phyloP scores from a whole-genome alignment of 1,140 invertebrate species.

The Chelonus insularis region DNA sequence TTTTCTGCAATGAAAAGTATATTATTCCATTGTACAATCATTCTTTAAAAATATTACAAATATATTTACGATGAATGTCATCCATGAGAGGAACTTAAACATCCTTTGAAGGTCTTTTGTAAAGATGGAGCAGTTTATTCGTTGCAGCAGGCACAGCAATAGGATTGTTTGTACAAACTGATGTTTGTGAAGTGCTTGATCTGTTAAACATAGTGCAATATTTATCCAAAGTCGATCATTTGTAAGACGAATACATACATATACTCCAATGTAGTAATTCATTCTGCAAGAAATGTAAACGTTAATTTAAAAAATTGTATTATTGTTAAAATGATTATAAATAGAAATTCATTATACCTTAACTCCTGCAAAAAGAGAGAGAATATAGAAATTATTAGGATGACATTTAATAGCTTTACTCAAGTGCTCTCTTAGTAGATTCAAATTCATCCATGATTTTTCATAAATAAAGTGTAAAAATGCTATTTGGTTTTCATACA shows the following conservation, averaged over 20 bases:
- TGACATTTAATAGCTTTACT: conserved; percentile 54
- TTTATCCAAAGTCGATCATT: conserved; percentile 41
- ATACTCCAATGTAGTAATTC: conserved; percentile 50
- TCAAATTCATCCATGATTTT: conserved; percentile 24
- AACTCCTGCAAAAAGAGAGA: conserved; percentile 50
- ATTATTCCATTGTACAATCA: too few relatives aligned
- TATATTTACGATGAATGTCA: too few relatives aligned
- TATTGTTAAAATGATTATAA: neutral
- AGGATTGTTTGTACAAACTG: conserved; percentile 32
- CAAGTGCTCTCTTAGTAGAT: conserved; percentile 33
- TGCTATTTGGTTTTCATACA: conserved; percentile 49
- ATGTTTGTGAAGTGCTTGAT: conserved; percentile 39
- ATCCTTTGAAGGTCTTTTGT: conserved; percentile 45
- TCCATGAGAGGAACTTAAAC: too few relatives aligned
- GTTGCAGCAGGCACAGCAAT: conserved; percentile 39
- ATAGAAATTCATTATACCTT: too few relatives aligned
- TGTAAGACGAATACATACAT: conserved; percentile 33
- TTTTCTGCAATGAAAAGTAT: too few relatives aligned
- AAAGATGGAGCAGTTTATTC: conserved; percentile 52
- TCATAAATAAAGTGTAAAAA: conserved; percentile 55
- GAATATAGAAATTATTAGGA: conserved; percentile 64
- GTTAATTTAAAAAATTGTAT: neutral
- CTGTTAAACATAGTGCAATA: conserved; percentile 48
- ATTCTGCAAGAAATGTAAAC: too few relatives aligned
- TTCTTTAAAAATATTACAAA: too few relatives aligned